Evolutionary conservation across 2,113 vertebrate genomes (phyloP), one percentile per base, ranked within the genome.

Genomic region (Cyanistes caeruleus): DNA sequence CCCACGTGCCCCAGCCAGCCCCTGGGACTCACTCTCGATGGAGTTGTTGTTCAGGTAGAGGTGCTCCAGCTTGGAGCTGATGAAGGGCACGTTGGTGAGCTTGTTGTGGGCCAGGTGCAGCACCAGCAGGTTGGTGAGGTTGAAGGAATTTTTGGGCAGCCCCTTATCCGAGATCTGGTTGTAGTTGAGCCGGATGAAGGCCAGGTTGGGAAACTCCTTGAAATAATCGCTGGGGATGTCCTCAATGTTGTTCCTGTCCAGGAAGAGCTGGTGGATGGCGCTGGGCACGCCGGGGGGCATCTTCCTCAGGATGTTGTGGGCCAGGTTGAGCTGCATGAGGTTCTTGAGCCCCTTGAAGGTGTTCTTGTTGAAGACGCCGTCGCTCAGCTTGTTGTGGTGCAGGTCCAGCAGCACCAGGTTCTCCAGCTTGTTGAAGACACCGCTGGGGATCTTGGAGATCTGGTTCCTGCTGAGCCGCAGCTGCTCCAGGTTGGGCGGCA

Each of bases 291-390:
- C 99, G 1, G 97, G 95, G 0, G 99, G 99, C 99, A 99, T 99
- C 97, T 98, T 99, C 72, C 97, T 98, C 86, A 99, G 97, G 90
- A 96, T 97, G 83, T 99, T 99, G 97, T 99, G 98, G 31, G 99
- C 99, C 69, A 99, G 96, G 87, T 99, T 99, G 88, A 99, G 99
- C 96, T 99, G 99, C 97, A 99, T 98, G 89, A 99, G 98, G 95
- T 96, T 99, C 90, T 98, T 99, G 85, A 99, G 98, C 95, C 99
- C 99, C 89, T 98, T 99, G 93, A 99, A 99, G 48, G 98, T 98
- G 96, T 99, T 99, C 21, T 98, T 98, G 89, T 98, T 98, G 95
- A 99, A 97, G 94, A 98, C 98, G 0, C 95, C 98, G 7, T 99
- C 99, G 4, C 98, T 99, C 44, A 99, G 98, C 97, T 97, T 98